Base-by-base conservation (phyloP, 2,113 vertebrate species). In the Trematocara marginatum region DNA sequence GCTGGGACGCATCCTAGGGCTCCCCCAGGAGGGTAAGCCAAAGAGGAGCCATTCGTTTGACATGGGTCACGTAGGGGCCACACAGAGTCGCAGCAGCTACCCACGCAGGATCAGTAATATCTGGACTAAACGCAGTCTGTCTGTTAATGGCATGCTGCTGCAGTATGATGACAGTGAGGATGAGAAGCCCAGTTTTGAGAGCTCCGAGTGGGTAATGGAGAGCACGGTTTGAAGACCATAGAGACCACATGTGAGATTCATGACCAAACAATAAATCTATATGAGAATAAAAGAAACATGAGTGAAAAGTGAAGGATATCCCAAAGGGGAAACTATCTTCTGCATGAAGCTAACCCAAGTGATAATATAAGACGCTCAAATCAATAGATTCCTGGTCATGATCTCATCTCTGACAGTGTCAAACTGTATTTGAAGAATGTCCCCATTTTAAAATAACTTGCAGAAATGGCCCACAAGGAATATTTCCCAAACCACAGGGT, bases 181-280 rank as follows among this genome's bases (percentile, higher is more conserved):
- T 15, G 97, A 97, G 89, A 98, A 97, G 71, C 96, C 97, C 16
- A 95, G 90, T 26, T 95, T 96, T 0, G 98, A 98, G 86, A 97
- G 98, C 93, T 97, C 98, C 0, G 98, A 99, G 91, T 99, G 98
- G 98, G 98, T 99, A 26, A 98, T 99, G 97, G 98, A 99, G 95
- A 99, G 99, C 95, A 99, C 99, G 1, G 99, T 99, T 82, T 96
- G 89, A 96, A 66, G 34, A 66, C 61, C 61, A 81, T 40, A 10
- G 23, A n/a, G 40, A 40, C 7, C 3, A 29, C 18, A 15, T 95
- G 94, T 64, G 96, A 96, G 0, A 95, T 97, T 88, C 96, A 85
- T 45, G 80, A 79, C 87, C 59, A 66, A 85, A 96, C 97, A 92
- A 97, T 96, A 95, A 95, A 97, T 91, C 92, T 96, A 90, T 96